Base-by-base conservation (phyloP, 2,888 invertebrate genomes). In the Rhopalosiphum nymphaeae region DNA sequence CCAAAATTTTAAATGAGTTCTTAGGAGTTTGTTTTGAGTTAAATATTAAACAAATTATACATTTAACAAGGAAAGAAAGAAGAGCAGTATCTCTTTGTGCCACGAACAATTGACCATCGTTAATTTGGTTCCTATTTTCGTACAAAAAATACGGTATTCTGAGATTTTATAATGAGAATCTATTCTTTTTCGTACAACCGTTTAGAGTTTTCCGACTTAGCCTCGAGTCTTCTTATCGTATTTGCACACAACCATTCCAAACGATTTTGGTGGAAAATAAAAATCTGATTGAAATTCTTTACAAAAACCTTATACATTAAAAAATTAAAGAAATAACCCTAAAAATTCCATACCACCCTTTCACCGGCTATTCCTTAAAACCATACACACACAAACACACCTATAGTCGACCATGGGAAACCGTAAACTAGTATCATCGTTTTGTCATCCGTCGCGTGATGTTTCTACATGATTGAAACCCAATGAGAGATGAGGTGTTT, bases 131-230 rank as follows among this genome's bases (percentile, higher is more conserved):
- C 3, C 78, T 21, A 36, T 78, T 78, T 78, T 25, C 0, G 78
- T 78, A 78, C 78, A 21, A 78, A 78, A 78, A 78, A 78, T 78
- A 36, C 78, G 36, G 36, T 78, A 21, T 36, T 21, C 21, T 21
- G 36, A 78, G 78, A 94, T 86, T 26, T 85, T 93, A 61, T 90
- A 93, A 93, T 86, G 90, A 85, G 57, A 93, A 91, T 36, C 10
- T 26, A 29, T 86, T 86, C 42, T 91, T 91, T 42, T 29, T 9
- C 46, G n/a, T 49, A 44, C 67, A 87, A 57, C 67, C 7, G 26
- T 91, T 94, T 87, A 61, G 44, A 86, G 85, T 85, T 85, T 4
- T 56, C 13, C 46, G 36, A 42, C 46, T 86, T 89, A 93, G 57
- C 56, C 46, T n/a, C 42, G 7, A 89, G 89, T 85, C 57, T 36